Evolutionary conservation across 2,888 invertebrate genomes (phyloP), one percentile per base, ranked within the genome.

Genomic region (Thelaira solivaga): DNA sequence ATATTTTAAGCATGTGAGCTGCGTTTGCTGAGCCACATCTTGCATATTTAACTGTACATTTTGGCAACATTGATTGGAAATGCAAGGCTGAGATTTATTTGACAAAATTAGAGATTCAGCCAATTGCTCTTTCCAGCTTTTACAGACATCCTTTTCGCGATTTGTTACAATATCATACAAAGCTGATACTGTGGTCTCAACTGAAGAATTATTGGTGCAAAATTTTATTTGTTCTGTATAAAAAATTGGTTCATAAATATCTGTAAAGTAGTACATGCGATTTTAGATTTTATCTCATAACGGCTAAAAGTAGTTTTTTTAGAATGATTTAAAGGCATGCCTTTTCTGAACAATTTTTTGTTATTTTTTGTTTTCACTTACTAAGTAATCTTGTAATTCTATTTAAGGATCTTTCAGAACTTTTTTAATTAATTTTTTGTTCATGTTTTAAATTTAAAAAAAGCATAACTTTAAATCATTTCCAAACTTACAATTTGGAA

Each of bases 221-320:
- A 86, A 86, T 20, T 79, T 81, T 2, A 71, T 71, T 3, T 57
- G 49, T 11, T 86, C 82, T 36, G 84, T 83, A 1, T 90, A 87
- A 4, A 92, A 88, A 3, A 95, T 86, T 0, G 96, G 95, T 76
- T 96, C 96, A 59, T 94, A 90, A 67, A 94, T 91, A 90, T 93
- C 96, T 96, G 87, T 16, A 2, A 43, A 6, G 26, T n/a, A 2
- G 31, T 36, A 6, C 20, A 7, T 11, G 1, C 11, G 8, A 39
- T 34, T 34, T 8, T 36, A 11, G 11, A 20, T 57, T 41, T 18
- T 41, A 8, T 29, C 11, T 16, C 11, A 5, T 3, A 18, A n/a
- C n/a, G n/a, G n/a, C n/a, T n/a, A n/a, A n/a, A n/a, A n/a, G n/a
- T n/a, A n/a, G n/a, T n/a, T n/a, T n/a, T n/a, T n/a, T n/a, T n/a